A percentile compares a stretch with the other conserved stretches of the same genome.
Conservation (phyloP, 2,113 vertebrate genomes). For the Uropsilus gracilis region DNA sequence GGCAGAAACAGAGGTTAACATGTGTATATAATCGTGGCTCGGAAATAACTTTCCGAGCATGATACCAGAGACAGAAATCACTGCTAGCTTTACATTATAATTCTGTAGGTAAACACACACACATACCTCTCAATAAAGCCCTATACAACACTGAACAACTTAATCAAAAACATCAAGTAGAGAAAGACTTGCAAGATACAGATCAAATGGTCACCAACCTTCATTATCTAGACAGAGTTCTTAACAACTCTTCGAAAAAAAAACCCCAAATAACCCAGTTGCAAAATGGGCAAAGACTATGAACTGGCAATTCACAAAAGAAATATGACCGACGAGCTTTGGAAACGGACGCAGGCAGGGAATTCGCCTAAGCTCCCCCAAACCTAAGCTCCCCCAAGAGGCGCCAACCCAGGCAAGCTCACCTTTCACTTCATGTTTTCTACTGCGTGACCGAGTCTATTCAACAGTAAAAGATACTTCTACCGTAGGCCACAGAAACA, state of each 20-base stretch:
- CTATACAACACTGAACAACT: background rate
- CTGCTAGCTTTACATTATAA: background rate
- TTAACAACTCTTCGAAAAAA: background rate
- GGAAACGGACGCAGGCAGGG: background rate
- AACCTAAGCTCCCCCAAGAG: background rate
- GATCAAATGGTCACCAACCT: no score
- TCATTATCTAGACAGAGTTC: background rate
- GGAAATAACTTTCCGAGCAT: constrained; percentile 34
- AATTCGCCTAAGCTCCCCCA: background rate
- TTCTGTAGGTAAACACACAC: background rate
- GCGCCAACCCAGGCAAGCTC: background rate
- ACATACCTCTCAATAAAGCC: background rate
- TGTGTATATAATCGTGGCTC: background rate
- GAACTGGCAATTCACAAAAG: background rate
- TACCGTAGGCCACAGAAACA: background rate
- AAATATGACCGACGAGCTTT: background rate
- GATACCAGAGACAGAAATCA: constrained; percentile 36
- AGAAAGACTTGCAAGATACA: no score
- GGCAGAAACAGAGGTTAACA: background rate
- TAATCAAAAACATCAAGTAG: no score
- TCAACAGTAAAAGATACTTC: background rate
- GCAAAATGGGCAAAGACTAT: background rate
- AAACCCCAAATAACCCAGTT: background rate
- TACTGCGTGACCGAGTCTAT: background rate
- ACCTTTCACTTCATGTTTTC: background rate